These are phyloP conservation scores for Rhinoraja longicauda DNA, from an alignment of 2,797 vertebrate genomes.

Conservation along the genomic window DNA sequence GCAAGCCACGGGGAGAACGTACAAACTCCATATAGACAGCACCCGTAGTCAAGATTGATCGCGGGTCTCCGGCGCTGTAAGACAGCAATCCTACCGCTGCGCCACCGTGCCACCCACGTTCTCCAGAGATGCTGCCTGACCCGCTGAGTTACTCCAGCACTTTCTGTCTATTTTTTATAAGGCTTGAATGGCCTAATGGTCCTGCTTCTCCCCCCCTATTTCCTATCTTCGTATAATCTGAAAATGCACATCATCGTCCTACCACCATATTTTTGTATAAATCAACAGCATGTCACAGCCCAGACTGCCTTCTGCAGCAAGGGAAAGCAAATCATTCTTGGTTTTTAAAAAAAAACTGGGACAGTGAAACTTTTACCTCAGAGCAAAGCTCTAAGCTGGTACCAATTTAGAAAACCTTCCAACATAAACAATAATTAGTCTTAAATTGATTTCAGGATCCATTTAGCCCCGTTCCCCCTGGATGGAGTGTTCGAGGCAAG, in stretches of 20 bases:
- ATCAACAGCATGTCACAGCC: not conserved
- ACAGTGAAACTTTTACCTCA: not conserved
- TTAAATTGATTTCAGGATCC: not conserved
- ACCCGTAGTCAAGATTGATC: too few relatives aligned
- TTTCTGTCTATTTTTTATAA: too few relatives aligned
- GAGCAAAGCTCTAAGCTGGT: not conserved
- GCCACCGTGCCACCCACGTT: too few relatives aligned
- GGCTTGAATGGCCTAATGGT: too few relatives aligned
- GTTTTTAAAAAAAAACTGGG: not conserved
- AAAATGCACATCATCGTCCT: not conserved
- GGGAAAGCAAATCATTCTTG: not conserved
- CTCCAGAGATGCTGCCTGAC: too few relatives aligned
- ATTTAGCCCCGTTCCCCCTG: not conserved
- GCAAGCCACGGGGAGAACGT: too few relatives aligned
- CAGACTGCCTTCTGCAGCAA: not conserved
- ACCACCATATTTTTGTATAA: not conserved
- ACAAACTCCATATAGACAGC: too few relatives aligned
- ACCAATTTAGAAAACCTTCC: not conserved
- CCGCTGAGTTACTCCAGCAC: too few relatives aligned
- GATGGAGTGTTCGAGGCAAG: not conserved
- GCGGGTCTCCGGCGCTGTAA: too few relatives aligned
- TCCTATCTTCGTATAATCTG: not conserved
- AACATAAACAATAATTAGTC: slow-evolving; percentile 12
- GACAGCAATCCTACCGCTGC: too few relatives aligned
- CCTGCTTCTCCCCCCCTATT: too few relatives aligned